Percentiles rank a stretch among this genome's conserved stretches.
Evolutionary conservation across 2,797 vertebrate genomes (phyloP).

Genomic region (Agapornis canus): DNA sequence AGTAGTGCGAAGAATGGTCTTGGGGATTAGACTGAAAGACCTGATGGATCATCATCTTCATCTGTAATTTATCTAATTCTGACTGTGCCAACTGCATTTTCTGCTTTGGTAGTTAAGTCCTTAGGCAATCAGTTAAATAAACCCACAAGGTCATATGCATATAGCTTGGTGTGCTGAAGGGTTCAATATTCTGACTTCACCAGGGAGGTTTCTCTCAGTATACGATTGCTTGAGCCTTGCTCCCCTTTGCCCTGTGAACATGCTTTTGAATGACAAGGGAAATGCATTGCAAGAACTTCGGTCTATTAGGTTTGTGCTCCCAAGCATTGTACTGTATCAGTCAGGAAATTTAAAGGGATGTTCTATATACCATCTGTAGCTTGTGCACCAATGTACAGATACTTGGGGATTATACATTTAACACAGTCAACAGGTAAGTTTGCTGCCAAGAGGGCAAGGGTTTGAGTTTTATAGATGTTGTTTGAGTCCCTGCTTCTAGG

Average conservation of each 20-base stretch:
- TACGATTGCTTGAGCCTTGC: background rate
- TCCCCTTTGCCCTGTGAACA: background rate
- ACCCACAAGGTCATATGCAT: background rate
- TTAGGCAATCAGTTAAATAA: background rate
- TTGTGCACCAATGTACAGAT: background rate
- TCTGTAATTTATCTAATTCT: background rate
- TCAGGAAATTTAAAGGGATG: background rate
- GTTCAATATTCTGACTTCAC: background rate
- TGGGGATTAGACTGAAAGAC: background rate
- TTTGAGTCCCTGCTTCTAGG: background rate
- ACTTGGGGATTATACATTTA: constrained; percentile 16
- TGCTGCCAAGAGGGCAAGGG: background rate
- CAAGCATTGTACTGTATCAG: background rate
- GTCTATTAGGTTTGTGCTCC: background rate
- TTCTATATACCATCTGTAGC: constrained; percentile 8
- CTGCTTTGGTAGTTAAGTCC: background rate
- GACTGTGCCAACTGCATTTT: background rate
- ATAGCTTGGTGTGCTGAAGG: background rate
- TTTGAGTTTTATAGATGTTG: background rate
- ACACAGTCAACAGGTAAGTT: background rate
- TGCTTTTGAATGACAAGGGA: background rate
- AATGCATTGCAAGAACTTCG: background rate
- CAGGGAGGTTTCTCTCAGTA: background rate
- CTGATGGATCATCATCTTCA: background rate
- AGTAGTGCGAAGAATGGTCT: background rate